These are phyloP conservation scores for Carlito syrichta DNA, from an alignment of 2,113 vertebrate genomes.

Conservation along the genomic window DNA sequence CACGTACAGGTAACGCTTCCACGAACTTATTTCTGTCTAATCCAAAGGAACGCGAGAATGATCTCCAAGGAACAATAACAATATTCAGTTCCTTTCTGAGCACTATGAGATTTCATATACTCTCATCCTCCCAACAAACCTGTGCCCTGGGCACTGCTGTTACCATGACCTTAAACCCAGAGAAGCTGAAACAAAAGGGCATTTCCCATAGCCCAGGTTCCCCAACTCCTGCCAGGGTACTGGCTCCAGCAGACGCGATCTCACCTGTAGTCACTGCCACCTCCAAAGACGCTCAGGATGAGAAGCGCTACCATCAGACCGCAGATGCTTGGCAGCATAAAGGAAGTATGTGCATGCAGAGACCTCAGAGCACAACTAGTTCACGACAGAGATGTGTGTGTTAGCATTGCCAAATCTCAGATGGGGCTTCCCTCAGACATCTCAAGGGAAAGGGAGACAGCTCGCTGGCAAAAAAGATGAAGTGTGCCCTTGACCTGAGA, in stretches of 20 bases:
- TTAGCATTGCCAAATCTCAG: not conserved
- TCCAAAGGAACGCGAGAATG: not conserved
- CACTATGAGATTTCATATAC: not conserved
- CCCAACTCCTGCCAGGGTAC: not conserved
- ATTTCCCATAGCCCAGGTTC: not conserved
- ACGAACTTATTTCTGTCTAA: not conserved
- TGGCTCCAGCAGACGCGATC: not conserved
- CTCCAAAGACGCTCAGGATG: too few species aligned
- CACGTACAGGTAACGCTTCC: constrained; percentile 83
- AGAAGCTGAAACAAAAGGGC: not conserved
- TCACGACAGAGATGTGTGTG: not conserved
- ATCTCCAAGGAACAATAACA: not conserved
- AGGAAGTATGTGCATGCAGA: not conserved
- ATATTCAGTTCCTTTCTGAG: not conserved
- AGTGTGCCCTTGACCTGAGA: not conserved
- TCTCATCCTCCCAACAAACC: not conserved
- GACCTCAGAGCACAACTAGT: not conserved
- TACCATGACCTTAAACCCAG: not conserved
- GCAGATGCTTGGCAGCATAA: not conserved
- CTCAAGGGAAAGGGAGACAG: not conserved
- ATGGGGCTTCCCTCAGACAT: not conserved
- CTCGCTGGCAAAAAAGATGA: not conserved
- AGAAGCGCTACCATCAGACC: not conserved
- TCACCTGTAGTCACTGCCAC: not conserved
- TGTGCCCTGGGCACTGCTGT: not conserved